phyloP scores from a whole-genome alignment of 2,888 invertebrate species.

The Lasioglossum morio region DNA sequence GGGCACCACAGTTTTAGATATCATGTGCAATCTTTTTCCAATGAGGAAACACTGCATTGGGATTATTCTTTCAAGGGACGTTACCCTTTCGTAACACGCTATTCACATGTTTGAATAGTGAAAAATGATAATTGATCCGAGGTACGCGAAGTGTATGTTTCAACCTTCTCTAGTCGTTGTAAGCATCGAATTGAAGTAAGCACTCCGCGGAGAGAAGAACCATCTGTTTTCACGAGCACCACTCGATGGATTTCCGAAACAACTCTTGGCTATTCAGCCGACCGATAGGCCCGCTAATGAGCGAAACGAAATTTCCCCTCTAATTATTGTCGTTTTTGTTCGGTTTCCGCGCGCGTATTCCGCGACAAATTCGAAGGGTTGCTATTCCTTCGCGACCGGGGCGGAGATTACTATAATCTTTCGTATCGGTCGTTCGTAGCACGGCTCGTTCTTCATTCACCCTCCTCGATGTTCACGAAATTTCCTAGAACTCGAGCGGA shows the following conservation, averaged over 20 bases:
- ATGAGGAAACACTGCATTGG: no score
- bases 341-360: background rate
- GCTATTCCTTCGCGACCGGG: background rate
- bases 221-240: background rate
- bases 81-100: background rate
- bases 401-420: background rate
- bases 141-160: background rate
- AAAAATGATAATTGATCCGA: background rate
- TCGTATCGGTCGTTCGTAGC: background rate
- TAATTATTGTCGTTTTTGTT: background rate
- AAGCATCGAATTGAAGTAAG: background rate
- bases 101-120: background rate
- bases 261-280: background rate
- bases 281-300: background rate
- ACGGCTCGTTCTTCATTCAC: slow-evolving; percentile 24
- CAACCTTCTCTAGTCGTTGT: background rate
- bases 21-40: no score
- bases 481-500: background rate
- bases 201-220: background rate
- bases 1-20: no score
- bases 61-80: no score
- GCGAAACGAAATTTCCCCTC: background rate
- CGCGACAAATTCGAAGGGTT: background rate
- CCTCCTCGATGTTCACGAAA: background rate
- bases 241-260: slow-evolving; percentile 1